Conservation (phyloP, 2,113 vertebrate species). For the Hiodon tergisus region DNA sequence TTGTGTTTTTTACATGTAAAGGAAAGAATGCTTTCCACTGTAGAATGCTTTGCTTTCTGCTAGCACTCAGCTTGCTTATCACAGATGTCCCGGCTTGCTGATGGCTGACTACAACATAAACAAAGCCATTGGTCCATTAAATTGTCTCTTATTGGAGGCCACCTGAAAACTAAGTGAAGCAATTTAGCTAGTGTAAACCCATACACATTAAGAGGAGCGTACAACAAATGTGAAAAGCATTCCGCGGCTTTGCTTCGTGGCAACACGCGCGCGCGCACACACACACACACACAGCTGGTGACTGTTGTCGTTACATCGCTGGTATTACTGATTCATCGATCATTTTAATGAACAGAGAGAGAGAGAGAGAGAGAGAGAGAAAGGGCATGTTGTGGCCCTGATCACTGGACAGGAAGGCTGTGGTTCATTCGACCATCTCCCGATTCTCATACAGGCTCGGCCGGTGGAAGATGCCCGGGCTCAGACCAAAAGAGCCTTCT, state of each 20-base stretch:
- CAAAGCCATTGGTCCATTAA: slow-evolving; percentile 61
- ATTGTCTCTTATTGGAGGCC: slow-evolving; percentile 62
- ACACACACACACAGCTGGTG: not conserved
- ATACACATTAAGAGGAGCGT: not conserved
- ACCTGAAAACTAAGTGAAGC: slow-evolving; percentile 56
- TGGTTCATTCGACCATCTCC: slow-evolving; percentile 25
- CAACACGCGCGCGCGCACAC: not conserved
- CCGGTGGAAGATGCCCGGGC: not conserved
- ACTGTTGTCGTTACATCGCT: not conserved
- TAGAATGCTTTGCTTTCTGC: too few species aligned
- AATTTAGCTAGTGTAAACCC: not conserved
- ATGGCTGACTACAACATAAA: slow-evolving; percentile 60
- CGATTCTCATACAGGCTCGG: slow-evolving; percentile 15
- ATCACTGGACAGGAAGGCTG: slow-evolving; percentile 6
- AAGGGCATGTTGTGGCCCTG: not conserved
- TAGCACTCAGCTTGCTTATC: slow-evolving; percentile 25
- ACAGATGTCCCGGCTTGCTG: slow-evolving; percentile 56
- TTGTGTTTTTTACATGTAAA: not conserved
- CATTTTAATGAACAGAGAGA: too few species aligned
- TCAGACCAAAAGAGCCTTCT: slow-evolving; percentile 7
- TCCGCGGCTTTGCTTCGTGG: not conserved
- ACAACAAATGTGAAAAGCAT: not conserved
- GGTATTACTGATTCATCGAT: not conserved
- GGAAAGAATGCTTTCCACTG: not conserved
- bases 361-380: too few species aligned